Conservation (phyloP, 2,797 vertebrate species). For the Falco rusticolus region DNA sequence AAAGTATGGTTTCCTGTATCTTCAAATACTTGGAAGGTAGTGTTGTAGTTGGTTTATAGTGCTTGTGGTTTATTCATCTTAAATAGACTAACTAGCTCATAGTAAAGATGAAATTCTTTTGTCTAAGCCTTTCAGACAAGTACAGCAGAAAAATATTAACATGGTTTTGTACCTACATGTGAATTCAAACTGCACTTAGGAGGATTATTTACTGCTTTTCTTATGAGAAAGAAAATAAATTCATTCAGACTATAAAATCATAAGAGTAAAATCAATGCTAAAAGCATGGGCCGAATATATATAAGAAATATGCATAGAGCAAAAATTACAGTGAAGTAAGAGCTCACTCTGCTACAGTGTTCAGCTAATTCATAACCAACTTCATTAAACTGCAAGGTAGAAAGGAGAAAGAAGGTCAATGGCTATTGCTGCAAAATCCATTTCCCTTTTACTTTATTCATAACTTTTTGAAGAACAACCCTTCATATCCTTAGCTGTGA, state of each 20-base stretch:
- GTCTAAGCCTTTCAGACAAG: neutral
- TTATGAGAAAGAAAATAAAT: constrained; percentile 20
- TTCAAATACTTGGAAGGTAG: neutral
- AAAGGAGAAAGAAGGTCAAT: constrained; percentile 18
- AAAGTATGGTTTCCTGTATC: neutral
- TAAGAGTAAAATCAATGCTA: neutral
- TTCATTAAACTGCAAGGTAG: constrained; percentile 9
- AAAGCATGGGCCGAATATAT: neutral
- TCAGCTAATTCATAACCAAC: neutral
- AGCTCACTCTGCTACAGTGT: neutral
- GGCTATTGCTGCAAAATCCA: neutral
- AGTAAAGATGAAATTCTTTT: neutral
- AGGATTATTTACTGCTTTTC: neutral
- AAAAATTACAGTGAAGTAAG: neutral
- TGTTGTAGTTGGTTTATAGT: neutral
- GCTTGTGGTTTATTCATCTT: neutral
- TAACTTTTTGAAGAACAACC: neutral
- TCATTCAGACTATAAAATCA: neutral
- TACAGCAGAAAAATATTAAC: neutral
- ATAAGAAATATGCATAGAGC: neutral
- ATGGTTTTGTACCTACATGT: neutral
- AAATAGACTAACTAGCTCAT: neutral
- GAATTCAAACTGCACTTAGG: neutral
- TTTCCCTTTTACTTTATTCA: constrained; percentile 20
- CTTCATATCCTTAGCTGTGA: neutral